Conservation (phyloP, 2,113 vertebrate genomes). For the Craseonycteris thonglongyai region DNA sequence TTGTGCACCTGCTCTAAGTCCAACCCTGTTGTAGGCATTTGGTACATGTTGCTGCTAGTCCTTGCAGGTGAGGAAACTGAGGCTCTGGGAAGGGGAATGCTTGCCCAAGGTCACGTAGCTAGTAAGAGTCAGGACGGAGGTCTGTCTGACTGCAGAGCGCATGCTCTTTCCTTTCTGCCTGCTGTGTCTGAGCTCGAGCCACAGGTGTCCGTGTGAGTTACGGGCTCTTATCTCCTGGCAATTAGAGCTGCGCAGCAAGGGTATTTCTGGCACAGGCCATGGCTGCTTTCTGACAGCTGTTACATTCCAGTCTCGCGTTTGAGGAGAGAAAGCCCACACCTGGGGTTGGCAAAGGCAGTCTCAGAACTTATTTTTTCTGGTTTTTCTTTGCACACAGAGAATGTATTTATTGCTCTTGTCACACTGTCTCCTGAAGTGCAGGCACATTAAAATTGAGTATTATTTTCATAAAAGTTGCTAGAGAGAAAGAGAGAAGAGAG, state of each 20-base stretch:
- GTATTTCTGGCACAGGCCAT: constrained; percentile 50
- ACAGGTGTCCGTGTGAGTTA: constrained; percentile 50
- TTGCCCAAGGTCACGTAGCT: neutral
- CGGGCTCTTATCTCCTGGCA: constrained; percentile 52
- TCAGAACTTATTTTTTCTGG: constrained; percentile 18
- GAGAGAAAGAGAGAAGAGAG: constrained; percentile 28
- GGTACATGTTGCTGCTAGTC: neutral
- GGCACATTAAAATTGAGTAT: neutral
- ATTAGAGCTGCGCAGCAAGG: neutral
- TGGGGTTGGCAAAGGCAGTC: neutral
- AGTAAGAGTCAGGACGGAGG: neutral
- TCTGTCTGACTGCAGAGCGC: neutral
- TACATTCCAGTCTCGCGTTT: constrained; percentile 42
- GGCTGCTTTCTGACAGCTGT: constrained; percentile 42
- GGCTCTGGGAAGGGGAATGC: neutral
- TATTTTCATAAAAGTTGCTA: constrained; percentile 43
- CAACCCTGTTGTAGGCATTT: no score
- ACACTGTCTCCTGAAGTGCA: constrained; percentile 7
- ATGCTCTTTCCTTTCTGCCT: neutral
- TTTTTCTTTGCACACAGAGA: neutral
- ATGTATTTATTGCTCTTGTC: constrained; percentile 52
- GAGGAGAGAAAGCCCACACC: constrained; percentile 31
- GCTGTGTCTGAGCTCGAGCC: constrained; percentile 15
- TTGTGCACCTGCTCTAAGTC: neutral
- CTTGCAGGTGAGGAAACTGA: neutral